Conservation (phyloP, 2,888 invertebrate species). For the Leucophora obtusa region DNA sequence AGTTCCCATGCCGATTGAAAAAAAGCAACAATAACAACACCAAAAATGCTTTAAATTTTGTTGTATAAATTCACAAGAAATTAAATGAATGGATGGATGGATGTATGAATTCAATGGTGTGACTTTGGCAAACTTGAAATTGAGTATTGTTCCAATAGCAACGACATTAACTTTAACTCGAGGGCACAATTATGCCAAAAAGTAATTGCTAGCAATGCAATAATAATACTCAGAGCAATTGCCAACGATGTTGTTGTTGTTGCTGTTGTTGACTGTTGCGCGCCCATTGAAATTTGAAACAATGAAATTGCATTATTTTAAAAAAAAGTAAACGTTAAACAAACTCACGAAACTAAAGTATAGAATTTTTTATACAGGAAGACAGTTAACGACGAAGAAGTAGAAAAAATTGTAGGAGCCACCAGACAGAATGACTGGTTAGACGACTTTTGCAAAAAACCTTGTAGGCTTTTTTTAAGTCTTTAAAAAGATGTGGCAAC, state of each 20-base stretch:
- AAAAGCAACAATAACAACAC: slow-evolving; percentile 18
- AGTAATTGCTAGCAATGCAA: slow-evolving; percentile 64
- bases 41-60: slow-evolving; percentile 20
- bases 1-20: slow-evolving; percentile 18
- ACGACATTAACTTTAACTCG: slow-evolving; percentile 61
- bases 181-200: slow-evolving; percentile 66
- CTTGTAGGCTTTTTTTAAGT: neutral
- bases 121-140: slow-evolving; percentile 57
- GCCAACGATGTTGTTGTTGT: slow-evolving; percentile 3
- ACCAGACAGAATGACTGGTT: slow-evolving; percentile 34
- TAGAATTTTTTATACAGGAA: slow-evolving; percentile 16
- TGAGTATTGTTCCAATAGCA: slow-evolving; percentile 43
- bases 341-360: slow-evolving; percentile 35
- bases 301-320: slow-evolving; percentile 66
- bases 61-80: slow-evolving; percentile 3
- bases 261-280: slow-evolving; percentile 30
- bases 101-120: slow-evolving; percentile 24
- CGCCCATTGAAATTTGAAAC: slow-evolving; percentile 44
- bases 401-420: neutral
- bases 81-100: neutral
- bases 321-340: slow-evolving; percentile 7
- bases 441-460: neutral
- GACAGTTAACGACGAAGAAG: slow-evolving; percentile 11
- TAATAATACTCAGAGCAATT: slow-evolving; percentile 20
- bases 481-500: slow-evolving; percentile 12